phyloP scores from a whole-genome alignment of 2,888 invertebrate species.

The Chrysolina americana region DNA sequence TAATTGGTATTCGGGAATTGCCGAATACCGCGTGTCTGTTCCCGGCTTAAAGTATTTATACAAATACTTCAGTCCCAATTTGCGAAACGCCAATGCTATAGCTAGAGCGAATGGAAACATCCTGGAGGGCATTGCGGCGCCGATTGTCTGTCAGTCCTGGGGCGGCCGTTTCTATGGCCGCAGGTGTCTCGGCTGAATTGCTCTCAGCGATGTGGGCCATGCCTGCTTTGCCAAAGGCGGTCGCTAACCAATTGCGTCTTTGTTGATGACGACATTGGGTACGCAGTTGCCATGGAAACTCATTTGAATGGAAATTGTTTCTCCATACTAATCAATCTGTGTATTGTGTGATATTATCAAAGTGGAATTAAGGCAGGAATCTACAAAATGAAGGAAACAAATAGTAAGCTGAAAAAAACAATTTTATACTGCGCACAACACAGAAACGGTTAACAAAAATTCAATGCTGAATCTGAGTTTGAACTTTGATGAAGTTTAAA shows the following conservation, averaged over 20 bases:
- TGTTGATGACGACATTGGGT: slow-evolving; percentile 65
- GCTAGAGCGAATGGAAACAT: neutral
- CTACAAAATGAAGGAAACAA: no score
- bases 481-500: no score
- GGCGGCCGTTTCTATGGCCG: slow-evolving; percentile 60
- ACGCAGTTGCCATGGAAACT: slow-evolving; percentile 64
- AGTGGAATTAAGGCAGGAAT: no score
- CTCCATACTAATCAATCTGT: slow-evolving; percentile 28
- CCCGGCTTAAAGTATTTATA: neutral
- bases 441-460: no score
- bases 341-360: no score
- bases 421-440: no score
- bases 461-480: no score
- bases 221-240: slow-evolving; percentile 51
- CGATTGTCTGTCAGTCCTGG: slow-evolving; percentile 58
- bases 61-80: neutral
- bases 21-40: no score
- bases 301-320: slow-evolving; percentile 36
- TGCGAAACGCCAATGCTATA: neutral
- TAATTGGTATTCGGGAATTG: no score
- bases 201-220: slow-evolving; percentile 58
- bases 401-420: no score
- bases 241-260: slow-evolving; percentile 62
- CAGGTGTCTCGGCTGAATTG: slow-evolving; percentile 59
- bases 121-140: slow-evolving; percentile 53